phyloP scores from a whole-genome alignment of 2,797 vertebrate genomes.

The Onychomys arenicola region DNA sequence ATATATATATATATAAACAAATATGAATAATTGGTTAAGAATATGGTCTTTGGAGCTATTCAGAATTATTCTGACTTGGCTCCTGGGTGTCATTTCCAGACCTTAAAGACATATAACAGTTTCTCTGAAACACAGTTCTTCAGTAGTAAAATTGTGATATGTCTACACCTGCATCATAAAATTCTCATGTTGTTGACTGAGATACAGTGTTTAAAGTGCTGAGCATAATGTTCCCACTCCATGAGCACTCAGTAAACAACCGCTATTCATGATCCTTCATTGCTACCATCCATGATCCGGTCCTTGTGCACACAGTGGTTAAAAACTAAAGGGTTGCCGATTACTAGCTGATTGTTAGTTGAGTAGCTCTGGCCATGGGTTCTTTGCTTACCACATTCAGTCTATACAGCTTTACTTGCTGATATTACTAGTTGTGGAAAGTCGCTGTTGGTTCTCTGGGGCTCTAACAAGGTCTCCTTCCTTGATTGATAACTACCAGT shows the following conservation, averaged over 20 bases:
- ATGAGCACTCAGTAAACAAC: not conserved
- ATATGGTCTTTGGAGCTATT: not conserved
- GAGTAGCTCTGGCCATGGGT: not conserved
- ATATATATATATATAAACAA: too few species aligned
- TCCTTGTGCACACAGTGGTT: not conserved
- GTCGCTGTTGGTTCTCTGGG: not conserved
- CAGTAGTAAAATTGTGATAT: not conserved
- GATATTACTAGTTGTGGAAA: not conserved
- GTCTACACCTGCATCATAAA: not conserved
- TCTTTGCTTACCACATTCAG: not conserved
- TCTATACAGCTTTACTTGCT: not conserved
- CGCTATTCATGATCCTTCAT: not conserved
- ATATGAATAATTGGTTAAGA: slow-evolving; percentile 22
- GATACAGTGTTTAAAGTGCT: not conserved
- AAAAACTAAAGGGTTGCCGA: not conserved
- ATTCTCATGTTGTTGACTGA: not conserved
- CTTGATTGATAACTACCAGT: not conserved
- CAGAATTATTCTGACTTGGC: slow-evolving; percentile 30
- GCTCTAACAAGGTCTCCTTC: not conserved
- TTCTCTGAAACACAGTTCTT: slow-evolving; percentile 29
- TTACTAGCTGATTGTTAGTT: not conserved
- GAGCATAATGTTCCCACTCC: not conserved
- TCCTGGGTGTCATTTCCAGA: not conserved
- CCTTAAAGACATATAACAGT: not conserved
- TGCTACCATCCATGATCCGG: not conserved